Evolutionary conservation across 1,140 invertebrate genomes (phyloP).

Genomic region (Formica selysi): DNA sequence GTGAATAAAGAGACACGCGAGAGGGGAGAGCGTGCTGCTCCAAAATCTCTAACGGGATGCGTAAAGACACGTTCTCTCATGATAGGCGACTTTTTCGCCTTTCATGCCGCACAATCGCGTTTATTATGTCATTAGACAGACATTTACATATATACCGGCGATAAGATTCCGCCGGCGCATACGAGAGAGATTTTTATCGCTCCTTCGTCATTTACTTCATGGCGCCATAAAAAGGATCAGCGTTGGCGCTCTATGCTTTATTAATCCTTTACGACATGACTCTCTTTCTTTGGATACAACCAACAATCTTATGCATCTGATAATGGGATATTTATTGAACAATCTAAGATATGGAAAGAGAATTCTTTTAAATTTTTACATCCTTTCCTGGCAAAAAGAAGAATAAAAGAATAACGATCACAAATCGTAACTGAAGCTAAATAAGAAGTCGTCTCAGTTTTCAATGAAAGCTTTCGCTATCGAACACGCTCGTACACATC

Average conservation of each 20-base stretch:
- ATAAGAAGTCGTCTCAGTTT: background rate
- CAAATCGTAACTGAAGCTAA: background rate
- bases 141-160: background rate
- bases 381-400: background rate
- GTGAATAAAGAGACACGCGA: background rate
- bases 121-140: slow-evolving; percentile 52
- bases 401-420: background rate
- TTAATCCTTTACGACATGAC: slow-evolving; percentile 45
- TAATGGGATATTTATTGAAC: background rate
- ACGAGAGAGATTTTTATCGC: slow-evolving; percentile 40
- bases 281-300: background rate
- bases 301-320: background rate
- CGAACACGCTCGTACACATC: background rate
- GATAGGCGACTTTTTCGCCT: background rate
- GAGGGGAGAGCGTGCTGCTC: no score
- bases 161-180: slow-evolving; percentile 7
- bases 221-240: background rate
- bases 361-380: background rate
- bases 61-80: background rate
- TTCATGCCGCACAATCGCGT: background rate
- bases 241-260: slow-evolving; percentile 21
- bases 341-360: background rate
- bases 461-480: background rate
- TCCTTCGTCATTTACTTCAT: slow-evolving; percentile 15
- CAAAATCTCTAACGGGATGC: background rate